Evolutionary conservation across 2,113 vertebrate species (phyloP).

Genomic region (Sturnus vulgaris): DNA sequence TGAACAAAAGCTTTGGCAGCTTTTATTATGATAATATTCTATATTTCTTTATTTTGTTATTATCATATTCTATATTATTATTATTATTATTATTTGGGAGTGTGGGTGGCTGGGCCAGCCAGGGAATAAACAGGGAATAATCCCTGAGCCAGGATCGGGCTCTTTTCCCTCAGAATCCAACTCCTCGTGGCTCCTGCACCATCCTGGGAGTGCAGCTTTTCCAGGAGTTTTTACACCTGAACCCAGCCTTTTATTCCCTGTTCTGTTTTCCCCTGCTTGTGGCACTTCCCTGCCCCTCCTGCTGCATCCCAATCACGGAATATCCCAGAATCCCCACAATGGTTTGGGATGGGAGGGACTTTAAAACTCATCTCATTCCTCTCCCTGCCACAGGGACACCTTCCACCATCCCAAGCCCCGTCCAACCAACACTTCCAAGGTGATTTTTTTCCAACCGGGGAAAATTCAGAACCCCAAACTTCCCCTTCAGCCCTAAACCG

Average conservation of each 20-base stretch:
- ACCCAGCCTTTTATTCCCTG: background rate
- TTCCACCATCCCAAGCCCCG: rapidly evolving
- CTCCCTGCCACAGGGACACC: background rate
- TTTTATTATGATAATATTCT: too few relatives aligned
- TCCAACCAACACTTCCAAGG: background rate
- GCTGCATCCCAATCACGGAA: background rate
- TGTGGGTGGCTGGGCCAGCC: slow-evolving; percentile 22
- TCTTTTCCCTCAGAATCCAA: background rate
- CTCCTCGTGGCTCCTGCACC: rapidly evolving
- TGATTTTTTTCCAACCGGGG: background rate
- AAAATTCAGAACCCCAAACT: background rate
- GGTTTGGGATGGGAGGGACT: background rate
- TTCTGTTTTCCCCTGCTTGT: background rate
- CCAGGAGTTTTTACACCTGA: too few relatives aligned
- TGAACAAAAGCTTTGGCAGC: background rate
- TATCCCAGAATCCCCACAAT: background rate
- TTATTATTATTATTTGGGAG: too few relatives aligned
- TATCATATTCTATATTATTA: too few relatives aligned
- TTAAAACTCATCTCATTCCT: too few relatives aligned
- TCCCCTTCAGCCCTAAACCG: rapidly evolving
- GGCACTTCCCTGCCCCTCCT: background rate
- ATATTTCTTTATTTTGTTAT: too few relatives aligned
- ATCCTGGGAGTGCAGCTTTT: background rate
- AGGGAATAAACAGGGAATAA: background rate
- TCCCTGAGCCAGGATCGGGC: background rate